These are phyloP conservation scores for Polydrusus cervinus DNA, from an alignment of 2,888 invertebrate species.

Conservation along the genomic window DNA sequence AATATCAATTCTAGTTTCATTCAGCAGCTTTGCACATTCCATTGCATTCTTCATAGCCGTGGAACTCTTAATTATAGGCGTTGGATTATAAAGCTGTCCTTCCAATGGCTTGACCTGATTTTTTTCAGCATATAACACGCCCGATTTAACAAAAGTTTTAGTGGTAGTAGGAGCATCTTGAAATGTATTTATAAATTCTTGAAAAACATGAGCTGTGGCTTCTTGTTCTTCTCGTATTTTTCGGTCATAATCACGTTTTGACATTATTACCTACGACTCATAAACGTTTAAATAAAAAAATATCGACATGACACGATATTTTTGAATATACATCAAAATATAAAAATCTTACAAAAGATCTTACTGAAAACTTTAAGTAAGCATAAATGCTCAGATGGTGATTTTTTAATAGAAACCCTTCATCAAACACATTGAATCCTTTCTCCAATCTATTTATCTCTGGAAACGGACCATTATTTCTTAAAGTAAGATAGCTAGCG, in stretches of 20 bases:
- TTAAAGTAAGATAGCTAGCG: no score
- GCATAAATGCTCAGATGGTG: no score
- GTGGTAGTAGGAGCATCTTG: conserved; percentile 79
- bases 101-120: conserved; percentile 76
- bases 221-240: conserved; percentile 85
- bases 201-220: conserved; percentile 91
- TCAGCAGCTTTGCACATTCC: conserved; percentile 79
- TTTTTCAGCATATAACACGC: conserved; percentile 91
- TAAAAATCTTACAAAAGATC: no score
- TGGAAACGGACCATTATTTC: no score
- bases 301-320: no score
- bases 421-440: no score
- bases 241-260: conserved; percentile 56
- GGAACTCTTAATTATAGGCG: conserved; percentile 77
- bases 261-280: conserved; percentile 36
- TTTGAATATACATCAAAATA: no score
- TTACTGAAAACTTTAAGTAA: no score
- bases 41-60: conserved; percentile 77
- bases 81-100: conserved; percentile 92
- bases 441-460: no score
- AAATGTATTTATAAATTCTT: conserved; percentile 97
- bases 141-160: conserved; percentile 86
- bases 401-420: no score
- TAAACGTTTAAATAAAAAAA: neutral
- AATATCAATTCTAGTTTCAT: conserved; percentile 74